Conservation (phyloP, 2,797 vertebrate species). For the Halcyon smyrnensis region DNA sequence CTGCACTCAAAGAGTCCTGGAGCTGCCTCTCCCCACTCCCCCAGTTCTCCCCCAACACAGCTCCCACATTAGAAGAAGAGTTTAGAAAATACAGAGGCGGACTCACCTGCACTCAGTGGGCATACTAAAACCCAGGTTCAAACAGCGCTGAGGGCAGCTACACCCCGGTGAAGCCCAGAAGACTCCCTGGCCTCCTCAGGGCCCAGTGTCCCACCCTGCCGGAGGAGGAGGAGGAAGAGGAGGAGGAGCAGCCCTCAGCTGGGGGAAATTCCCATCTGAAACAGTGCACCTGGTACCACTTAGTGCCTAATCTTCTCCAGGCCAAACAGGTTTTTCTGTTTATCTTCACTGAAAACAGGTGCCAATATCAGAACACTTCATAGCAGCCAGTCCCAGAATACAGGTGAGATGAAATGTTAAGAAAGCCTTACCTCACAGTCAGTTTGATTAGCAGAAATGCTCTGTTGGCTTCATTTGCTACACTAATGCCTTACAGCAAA, state of each 20-base stretch:
- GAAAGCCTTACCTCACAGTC: constrained; percentile 42
- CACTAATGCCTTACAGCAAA: constrained; percentile 57
- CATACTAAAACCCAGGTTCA: background rate
- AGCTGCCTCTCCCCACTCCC: background rate
- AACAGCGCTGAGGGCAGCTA: fast-evolving
- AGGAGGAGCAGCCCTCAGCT: background rate
- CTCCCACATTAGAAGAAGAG: background rate
- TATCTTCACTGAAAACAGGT: background rate
- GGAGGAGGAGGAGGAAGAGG: background rate
- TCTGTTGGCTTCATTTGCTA: constrained; percentile 55
- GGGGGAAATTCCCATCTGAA: background rate
- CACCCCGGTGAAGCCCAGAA: fast-evolving
- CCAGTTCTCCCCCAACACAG: too few relatives aligned
- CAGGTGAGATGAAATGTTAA: constrained; percentile 65
- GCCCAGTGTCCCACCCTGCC: background rate
- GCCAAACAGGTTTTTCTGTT: background rate
- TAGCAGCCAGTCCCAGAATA: background rate
- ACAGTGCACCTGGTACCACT: background rate
- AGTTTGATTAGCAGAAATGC: constrained; percentile 65
- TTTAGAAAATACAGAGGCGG: background rate
- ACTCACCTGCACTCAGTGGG: fast-evolving
- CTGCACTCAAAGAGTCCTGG: fast-evolving
- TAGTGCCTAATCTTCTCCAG: background rate
- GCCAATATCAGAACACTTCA: background rate
- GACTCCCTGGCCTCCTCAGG: fast-evolving